Evolutionary conservation across 2,888 invertebrate genomes (phyloP), one percentile per base, ranked within the genome.

Genomic region (Callosobruchus maculatus): DNA sequence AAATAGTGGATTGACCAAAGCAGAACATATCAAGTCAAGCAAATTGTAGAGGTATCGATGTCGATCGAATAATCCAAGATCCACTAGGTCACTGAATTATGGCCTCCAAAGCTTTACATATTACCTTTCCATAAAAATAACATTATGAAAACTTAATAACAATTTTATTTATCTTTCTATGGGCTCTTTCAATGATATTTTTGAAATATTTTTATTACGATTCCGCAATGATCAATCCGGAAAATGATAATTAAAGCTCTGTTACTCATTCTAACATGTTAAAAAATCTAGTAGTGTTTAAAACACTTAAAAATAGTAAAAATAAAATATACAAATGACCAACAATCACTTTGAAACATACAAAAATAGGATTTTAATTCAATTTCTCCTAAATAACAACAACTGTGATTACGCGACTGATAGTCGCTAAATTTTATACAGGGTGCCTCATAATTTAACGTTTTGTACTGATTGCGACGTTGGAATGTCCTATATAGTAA

Each of bases 201-300:
- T n/a, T n/a, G n/a, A n/a, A n/a, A n/a, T n/a, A n/a, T n/a, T n/a
- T n/a, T n/a, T n/a, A n/a, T n/a, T n/a, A n/a, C n/a, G 26, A 26
- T 49, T 49, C 13, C 18, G 4, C 49, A 83, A 81, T 82, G 81
- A 82, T 83, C 80, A 80, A 70, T 80, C 82, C 83, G 83, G 71
- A 71, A n/a, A 80, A 78, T 84, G 84, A 82, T 84, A 84, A 84
- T 85, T 86, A 87, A 86, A 86, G 86, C 86, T 85, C 78, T 84
- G 85, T 86, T 85, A 85, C 83, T 84, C 82, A 83, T 80, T 81
- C 79, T 82, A 80, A 80, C 81, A 78, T 83, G 81, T 83, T 82
- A 82, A 81, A 80, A 81, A 81, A 81, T 78, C 78, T 81, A 80
- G 77, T 77, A 74, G 82, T 80, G 82, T 84, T 83, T 80, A 78